Base-by-base conservation (phyloP, 2,113 vertebrate species). In the Eira barbara region DNA sequence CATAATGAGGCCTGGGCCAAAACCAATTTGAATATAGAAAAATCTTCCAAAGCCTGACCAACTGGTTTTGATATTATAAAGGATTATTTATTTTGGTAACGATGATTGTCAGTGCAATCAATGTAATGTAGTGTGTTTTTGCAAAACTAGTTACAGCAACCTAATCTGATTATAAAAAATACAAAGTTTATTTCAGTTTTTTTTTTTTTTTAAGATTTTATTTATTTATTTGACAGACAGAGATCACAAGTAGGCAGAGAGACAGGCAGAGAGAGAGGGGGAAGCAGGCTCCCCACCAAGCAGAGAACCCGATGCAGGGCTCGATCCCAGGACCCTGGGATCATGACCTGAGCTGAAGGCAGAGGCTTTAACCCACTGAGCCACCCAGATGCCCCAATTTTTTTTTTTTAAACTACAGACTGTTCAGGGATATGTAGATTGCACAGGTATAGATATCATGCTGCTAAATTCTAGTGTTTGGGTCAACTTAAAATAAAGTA, bases 101-200 rank as follows among this genome's bases (percentile, higher is more conserved):
- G 55, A 13, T 81, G 73, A 61, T 57, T 65, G 36, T 65, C 74
- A 36, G 3, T 67, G 25, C 45, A 52, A 47, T 84, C 14, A 55
- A 20, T 29, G 4, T 85, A 59, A 12, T 57, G 12, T 45, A 73
- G 31, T 71, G 15, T 84, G 12, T 84, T 89, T 93, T 71, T 95
- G 6, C 15, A 83, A 65, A 61, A 73, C 36, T 25, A 45, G 36
- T 91, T 34, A 63, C 4, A 93, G 29, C 65, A 73, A 79, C 9
- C 23, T 86, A 10, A 42, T 84, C 7, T 45, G 25, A 61, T 93
- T 78, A 13, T 86, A 82, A 93, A 93, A 93, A 90, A 69, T 42
- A 34, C 6, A 52, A 79, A 11, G 3, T 73, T 63, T 88, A 36
- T 89, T 94, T 92, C 71, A 34, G 25, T 42, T 80, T 76, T 47